Evolutionary conservation across 30 jellyfish, hydroid and myxozoan species (phyloP).

Genomic region (Cassiopea andromeda): DNA sequence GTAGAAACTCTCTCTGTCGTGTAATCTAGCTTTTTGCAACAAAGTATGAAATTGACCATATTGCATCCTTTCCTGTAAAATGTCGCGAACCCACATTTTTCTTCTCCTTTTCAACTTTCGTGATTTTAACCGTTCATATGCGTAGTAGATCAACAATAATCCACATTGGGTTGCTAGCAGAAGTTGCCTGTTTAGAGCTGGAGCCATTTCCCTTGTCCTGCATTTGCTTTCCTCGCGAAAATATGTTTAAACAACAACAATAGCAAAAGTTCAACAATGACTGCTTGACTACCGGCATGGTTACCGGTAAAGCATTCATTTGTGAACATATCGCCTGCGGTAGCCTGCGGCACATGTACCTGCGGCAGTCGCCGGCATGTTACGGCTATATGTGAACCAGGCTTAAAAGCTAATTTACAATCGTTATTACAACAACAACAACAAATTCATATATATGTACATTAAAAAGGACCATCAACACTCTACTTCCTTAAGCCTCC

Average conservation of each 20-base stretch:
- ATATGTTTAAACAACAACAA: neutral
- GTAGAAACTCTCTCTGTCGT: slow-evolving; percentile 21
- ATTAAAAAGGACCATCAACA: too few species aligned
- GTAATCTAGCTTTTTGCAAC: neutral
- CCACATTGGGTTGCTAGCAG: neutral
- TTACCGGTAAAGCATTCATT: neutral
- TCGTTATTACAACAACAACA: too few species aligned
- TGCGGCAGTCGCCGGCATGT: neutral
- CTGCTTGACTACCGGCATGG: neutral
- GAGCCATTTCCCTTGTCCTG: neutral
- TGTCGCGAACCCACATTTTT: slow-evolving; percentile 8
- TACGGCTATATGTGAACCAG: neutral
- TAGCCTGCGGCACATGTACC: neutral
- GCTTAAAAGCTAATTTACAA: too few species aligned
- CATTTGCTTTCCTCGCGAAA: neutral
- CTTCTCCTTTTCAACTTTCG: neutral
- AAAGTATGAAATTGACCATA: slow-evolving; percentile 22
- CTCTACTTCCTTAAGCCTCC: too few species aligned
- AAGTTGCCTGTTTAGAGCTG: neutral
- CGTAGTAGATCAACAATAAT: neutral
- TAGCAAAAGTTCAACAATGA: neutral
- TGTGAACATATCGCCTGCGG: neutral
- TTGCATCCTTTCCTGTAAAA: slow-evolving; percentile 1
- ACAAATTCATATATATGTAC: too few species aligned
- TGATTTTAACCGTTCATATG: neutral